Conservation (phyloP, 1,140 invertebrate species). For the Gonioctena quinquepunctata region DNA sequence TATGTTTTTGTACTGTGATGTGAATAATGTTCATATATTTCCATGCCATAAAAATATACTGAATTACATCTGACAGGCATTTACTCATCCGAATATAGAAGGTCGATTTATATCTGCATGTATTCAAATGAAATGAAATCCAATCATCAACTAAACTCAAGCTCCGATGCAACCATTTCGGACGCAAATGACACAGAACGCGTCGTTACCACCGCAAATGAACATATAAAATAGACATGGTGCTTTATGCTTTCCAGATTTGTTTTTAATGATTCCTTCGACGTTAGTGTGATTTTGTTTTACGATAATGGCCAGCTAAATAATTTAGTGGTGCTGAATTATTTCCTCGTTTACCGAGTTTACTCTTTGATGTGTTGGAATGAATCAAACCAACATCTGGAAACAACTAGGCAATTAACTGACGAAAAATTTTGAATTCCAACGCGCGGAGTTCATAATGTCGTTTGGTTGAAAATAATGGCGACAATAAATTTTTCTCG, state of each 20-base stretch:
- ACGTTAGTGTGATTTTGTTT: conserved; percentile 40
- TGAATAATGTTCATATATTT: too few relatives aligned
- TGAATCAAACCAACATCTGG: conserved; percentile 30
- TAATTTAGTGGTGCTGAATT: conserved; percentile 43
- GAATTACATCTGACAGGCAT: too few relatives aligned
- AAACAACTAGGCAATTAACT: conserved; percentile 40
- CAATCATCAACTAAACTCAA: too few relatives aligned
- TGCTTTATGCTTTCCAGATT: conserved; percentile 48
- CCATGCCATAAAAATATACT: too few relatives aligned
- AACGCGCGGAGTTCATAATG: conserved; percentile 13
- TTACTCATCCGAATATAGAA: too few relatives aligned
- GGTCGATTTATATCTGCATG: too few relatives aligned
- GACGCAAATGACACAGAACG: too few relatives aligned
- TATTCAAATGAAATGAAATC: too few relatives aligned
- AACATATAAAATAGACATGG: conserved; percentile 17
- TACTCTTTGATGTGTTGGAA: conserved; percentile 34
- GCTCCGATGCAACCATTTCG: too few relatives aligned
- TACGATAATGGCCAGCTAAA: conserved; percentile 44
- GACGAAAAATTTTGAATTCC: conserved; percentile 20
- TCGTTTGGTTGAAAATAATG: conserved; percentile 13
- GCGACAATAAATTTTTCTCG: too few relatives aligned
- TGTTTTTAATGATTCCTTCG: conserved; percentile 39
- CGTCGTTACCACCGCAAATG: neutral
- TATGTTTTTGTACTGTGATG: too few relatives aligned
- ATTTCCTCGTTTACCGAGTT: conserved; percentile 34